A percentile compares a stretch with the other conserved stretches of the same genome.
phyloP scores from a whole-genome alignment of 2,888 invertebrate species.

The Malthinus seriepunctatus region DNA sequence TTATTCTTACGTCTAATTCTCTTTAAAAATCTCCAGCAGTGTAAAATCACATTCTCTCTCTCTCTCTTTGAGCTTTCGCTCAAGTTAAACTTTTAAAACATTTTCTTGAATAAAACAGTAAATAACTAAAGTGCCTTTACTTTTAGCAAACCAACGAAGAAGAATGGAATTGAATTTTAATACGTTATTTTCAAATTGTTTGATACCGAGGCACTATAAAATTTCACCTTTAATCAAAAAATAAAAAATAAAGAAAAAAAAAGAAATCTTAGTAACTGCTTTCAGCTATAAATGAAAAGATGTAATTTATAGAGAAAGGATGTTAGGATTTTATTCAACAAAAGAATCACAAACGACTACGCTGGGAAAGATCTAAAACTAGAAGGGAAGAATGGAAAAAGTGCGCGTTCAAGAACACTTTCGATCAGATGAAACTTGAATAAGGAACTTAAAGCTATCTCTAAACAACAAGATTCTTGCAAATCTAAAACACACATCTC shows the following conservation, averaged over 20 bases:
- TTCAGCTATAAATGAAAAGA: slow-evolving; percentile 22
- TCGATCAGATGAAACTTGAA: slow-evolving; percentile 15
- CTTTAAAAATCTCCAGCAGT: too few relatives aligned
- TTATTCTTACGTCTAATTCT: too few relatives aligned
- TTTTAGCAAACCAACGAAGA: too few relatives aligned
- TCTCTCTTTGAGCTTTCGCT: too few relatives aligned
- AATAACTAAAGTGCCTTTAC: too few relatives aligned
- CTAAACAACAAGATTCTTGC: slow-evolving; percentile 14
- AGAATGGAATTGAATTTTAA: too few relatives aligned
- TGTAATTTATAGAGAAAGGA: slow-evolving; percentile 25
- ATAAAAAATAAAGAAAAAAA: too few relatives aligned
- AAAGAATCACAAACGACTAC: slow-evolving; percentile 23
- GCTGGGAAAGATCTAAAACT: slow-evolving; percentile 11
- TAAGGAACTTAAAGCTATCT: slow-evolving; percentile 12
- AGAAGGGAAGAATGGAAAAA: slow-evolving; percentile 20
- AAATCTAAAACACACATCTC: slow-evolving; percentile 21
- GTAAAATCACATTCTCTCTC: too few relatives aligned
- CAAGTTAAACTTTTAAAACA: too few relatives aligned
- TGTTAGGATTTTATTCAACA: slow-evolving; percentile 17
- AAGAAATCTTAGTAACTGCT: not conserved
- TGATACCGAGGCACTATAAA: not conserved
- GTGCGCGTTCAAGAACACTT: slow-evolving; percentile 13
- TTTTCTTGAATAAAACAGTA: too few relatives aligned
- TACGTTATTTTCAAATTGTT: too few relatives aligned
- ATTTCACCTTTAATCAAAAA: too few relatives aligned